Percentiles rank a stretch among this genome's conserved stretches.
phyloP scores from a whole-genome alignment of 2,797 vertebrate species.

The Pipistrellus pipistrellus region DNA sequence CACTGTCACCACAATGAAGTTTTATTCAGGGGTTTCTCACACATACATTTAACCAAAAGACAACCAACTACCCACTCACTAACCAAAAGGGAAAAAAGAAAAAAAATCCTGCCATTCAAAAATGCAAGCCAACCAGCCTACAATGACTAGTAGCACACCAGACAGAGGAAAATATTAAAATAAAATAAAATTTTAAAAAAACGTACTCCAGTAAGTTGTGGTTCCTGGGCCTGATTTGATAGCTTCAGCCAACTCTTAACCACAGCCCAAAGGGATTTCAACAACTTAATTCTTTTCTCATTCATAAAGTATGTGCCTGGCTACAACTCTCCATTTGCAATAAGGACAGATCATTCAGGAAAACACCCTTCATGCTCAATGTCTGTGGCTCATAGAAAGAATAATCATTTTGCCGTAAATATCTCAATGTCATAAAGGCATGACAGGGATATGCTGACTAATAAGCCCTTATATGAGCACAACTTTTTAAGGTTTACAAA shows the following conservation, averaged over 20 bases:
- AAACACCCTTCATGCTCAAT: background rate
- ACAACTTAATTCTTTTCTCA: slow-evolving; percentile 71
- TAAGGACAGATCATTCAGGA: background rate
- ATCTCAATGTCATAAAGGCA: background rate
- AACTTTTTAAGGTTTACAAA: background rate
- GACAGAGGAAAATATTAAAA: slow-evolving; percentile 39
- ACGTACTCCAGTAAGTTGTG: slow-evolving; percentile 50
- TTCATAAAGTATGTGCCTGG: background rate
- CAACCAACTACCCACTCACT: background rate
- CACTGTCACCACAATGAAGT: background rate
- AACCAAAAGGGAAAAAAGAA: background rate
- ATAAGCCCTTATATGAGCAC: background rate
- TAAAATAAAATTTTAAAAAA: background rate
- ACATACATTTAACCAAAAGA: background rate
- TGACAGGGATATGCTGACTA: background rate
- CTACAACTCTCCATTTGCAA: background rate
- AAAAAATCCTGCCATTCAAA: background rate
- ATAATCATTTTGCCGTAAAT: slow-evolving; percentile 3
- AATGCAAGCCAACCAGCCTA: background rate
- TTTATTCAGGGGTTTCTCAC: background rate
- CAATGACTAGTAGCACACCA: slow-evolving; percentile 53
- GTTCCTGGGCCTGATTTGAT: slow-evolving; percentile 53
- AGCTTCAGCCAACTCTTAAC: background rate
- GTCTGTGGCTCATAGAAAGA: background rate
- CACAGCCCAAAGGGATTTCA: slow-evolving; percentile 45